Conservation (phyloP, 2,888 invertebrate genomes). For the Pandemis corylana region DNA sequence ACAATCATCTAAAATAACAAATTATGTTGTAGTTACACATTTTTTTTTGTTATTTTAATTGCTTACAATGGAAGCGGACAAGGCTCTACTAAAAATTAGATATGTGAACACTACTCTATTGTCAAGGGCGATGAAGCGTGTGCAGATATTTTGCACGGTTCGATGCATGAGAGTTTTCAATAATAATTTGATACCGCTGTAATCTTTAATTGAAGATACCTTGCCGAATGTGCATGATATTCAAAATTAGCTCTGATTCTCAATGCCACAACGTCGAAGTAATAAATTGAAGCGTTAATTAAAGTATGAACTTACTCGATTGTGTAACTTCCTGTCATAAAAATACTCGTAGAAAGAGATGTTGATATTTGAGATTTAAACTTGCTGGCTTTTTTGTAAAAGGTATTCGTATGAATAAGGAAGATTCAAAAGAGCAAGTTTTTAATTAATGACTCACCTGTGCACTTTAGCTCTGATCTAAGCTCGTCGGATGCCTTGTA, state of each 20-base stretch:
- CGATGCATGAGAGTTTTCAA: neutral
- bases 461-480: constrained; percentile 95
- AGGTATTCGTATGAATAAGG: too few relatives aligned
- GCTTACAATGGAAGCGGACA: neutral
- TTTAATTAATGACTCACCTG: constrained; percentile 87
- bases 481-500: constrained; percentile 97
- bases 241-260: neutral
- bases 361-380: neutral
- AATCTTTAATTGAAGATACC: neutral
- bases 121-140: neutral
- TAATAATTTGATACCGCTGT: neutral
- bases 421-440: neutral
- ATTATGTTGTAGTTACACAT: neutral
- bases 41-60: neutral
- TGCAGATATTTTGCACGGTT: neutral
- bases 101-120: neutral
- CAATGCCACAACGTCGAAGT: neutral
- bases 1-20: constrained; percentile 91
- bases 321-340: neutral
- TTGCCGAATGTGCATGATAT: neutral
- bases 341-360: constrained; percentile 1
- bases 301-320: neutral
- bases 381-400: too few relatives aligned
- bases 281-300: neutral
- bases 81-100: neutral